Percentiles rank a stretch among this genome's conserved stretches.
Conservation (phyloP, 2,113 vertebrate species). For the Nothoprocta perdicaria region DNA sequence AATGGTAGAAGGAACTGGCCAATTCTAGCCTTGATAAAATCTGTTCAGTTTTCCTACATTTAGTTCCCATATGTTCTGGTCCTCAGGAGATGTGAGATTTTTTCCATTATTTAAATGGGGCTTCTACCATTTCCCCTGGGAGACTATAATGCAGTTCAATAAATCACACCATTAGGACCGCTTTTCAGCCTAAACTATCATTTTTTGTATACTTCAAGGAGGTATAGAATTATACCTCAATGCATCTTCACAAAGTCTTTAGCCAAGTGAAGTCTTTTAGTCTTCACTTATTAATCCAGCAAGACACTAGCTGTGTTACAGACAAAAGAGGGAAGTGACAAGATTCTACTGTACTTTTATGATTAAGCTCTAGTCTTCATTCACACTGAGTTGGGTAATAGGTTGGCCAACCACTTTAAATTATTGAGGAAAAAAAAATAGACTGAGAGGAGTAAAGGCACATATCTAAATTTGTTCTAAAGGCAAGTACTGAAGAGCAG, state of each 20-base stretch:
- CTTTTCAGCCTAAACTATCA: background rate
- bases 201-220: background rate
- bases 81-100: background rate
- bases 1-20: constrained; percentile 2
- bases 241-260: background rate
- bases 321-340: background rate
- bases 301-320: background rate
- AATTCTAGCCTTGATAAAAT: constrained; percentile 22
- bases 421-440: background rate
- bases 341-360: background rate
- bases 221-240: background rate
- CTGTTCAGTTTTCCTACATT: constrained; percentile 6
- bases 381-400: background rate
- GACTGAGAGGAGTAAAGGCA: background rate
- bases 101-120: constrained; percentile 19
- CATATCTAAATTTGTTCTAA: background rate
- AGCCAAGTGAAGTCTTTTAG: too few relatives aligned
- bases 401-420: background rate
- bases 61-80: constrained; percentile 8
- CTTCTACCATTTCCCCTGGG: background rate
- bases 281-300: background rate
- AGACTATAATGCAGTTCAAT: background rate
- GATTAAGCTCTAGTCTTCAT: background rate
- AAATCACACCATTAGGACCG: constrained; percentile 29
- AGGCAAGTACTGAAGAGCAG: background rate